Evolutionary conservation across 2,888 invertebrate species (phyloP), one percentile per base, ranked within the genome.

Genomic region (Agrochola circellaris): DNA sequence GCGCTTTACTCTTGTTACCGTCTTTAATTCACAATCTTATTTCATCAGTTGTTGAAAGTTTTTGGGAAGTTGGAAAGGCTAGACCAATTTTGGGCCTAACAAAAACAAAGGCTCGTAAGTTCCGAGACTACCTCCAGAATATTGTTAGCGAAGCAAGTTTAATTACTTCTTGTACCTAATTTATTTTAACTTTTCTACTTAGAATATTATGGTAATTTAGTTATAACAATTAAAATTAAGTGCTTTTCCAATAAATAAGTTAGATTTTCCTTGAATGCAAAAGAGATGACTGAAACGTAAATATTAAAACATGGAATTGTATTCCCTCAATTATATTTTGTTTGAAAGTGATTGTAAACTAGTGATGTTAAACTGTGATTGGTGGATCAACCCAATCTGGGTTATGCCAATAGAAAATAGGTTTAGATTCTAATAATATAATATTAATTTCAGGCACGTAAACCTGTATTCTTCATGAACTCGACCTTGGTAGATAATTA

Each of bases 381-480:
- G 30, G 60, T 30, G 4, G 20, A 61, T 11, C 30, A 61, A 34
- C 1, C 1, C 20, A 61, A 34, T 9, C 30, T 60, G 30, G 30
- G 60, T 30, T 30, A 30, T 3, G 8, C 9, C 30, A 30, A 60
- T 30, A 68, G 34, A 6, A 34, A 17, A 58, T n/a, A 20, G 5
- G 20, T 7, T 51, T 26, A 51, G 23, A 8, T 15, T 71, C 2
- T 72, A 51, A 30, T 38, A 38, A 9, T 5, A 2, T 11, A 17
- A 15, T 56, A 20, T 30, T 17, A 1, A 72, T 91, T 90, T 61
- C 75, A 91, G 91, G 76, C 75, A 15, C 80, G 70, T 34, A 90
- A 89, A 81, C 87, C 91, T 62, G 67, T 91, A 0, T 90, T 91
- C 61, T 89, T 83, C 54, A 72, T 87, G 60, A 73, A 77, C 69